Base-by-base conservation (phyloP, 2,113 vertebrate genomes). In the Limnothrissa miodon region DNA sequence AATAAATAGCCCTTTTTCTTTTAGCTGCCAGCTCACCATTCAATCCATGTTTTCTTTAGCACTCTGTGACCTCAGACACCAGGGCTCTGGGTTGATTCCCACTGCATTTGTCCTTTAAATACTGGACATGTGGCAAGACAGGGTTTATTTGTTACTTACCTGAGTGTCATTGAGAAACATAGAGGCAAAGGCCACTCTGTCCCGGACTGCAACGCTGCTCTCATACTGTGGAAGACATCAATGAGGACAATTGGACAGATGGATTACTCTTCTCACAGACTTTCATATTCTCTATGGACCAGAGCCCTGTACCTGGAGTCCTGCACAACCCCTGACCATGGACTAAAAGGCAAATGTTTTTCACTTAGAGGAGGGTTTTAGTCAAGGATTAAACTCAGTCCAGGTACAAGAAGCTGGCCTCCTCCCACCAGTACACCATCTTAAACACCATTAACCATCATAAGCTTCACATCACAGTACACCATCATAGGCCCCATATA, bases 361-460 rank as follows among this genome's bases (percentile, higher is more conserved):
- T 6, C 6, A 42, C 42, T 42, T 4, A 42, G 42, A 42, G 6
- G 42, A 42, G 42, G 42, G 42, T 6, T 42, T 42, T 42, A 42
- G 6, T 42, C 42, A 42, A 42, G 42, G 6, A 42, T 42, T 42
- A 42, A 6, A 6, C 42, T 42, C 6, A 2, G 42, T 42, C 42
- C 42, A 42, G 42, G 42, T 21, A 56, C 53, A 56, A 21, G 17
- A 21, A 17, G 17, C 53, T 56, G 48, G 10, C 8, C 48, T n/a
- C n/a, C n/a, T n/a, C n/a, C n/a, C n/a, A 99, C 98, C 98, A 99
- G 92, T 88, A 99, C 97, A 42, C 96, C 96, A 23, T 99, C 98
- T 6, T 98, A 99, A 36, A 95, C 93, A 62, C 97, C 97, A 0
- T 99, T 98, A n/a, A n/a, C n/a, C n/a, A n/a, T n/a, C n/a, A n/a